Percentiles rank a stretch among this genome's conserved stretches.
phyloP scores from a whole-genome alignment of 1,140 invertebrate species.

The Ladona fulva region DNA sequence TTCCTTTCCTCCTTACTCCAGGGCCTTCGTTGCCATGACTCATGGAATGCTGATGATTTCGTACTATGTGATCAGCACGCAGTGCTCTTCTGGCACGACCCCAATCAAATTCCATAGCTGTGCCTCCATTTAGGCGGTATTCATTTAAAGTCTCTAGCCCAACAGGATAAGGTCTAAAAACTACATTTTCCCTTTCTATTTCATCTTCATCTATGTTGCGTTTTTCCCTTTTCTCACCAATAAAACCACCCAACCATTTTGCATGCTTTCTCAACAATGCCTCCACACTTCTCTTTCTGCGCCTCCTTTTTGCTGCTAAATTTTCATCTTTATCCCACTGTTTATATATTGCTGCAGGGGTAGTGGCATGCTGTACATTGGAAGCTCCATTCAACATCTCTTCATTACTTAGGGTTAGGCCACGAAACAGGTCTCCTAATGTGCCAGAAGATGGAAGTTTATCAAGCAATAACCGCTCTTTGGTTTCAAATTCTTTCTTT shows the following conservation, averaged over 20 bases:
- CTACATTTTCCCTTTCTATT: background rate
- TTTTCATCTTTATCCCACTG: background rate
- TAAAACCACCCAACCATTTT: background rate
- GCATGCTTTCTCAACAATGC: background rate
- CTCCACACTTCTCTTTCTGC: background rate
- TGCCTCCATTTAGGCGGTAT: background rate
- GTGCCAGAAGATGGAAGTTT: background rate
- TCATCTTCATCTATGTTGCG: background rate
- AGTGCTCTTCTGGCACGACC: background rate
- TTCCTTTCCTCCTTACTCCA: slow-evolving; percentile 20
- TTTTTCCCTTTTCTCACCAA: background rate
- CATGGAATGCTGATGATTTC: background rate
- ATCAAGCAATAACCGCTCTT: background rate
- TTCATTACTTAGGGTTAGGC: background rate
- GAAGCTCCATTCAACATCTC: background rate
- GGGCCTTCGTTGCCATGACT: background rate
- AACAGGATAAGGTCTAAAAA: background rate
- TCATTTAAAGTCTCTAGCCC: background rate
- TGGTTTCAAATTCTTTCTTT: background rate
- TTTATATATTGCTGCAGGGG: background rate
- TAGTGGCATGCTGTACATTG: background rate
- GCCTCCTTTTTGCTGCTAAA: background rate
- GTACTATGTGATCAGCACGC: background rate
- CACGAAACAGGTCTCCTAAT: background rate
- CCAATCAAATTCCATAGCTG: background rate